These are phyloP conservation scores for Rhopalosiphum nymphaeae DNA, from an alignment of 2,888 invertebrate genomes.

Conservation along the genomic window DNA sequence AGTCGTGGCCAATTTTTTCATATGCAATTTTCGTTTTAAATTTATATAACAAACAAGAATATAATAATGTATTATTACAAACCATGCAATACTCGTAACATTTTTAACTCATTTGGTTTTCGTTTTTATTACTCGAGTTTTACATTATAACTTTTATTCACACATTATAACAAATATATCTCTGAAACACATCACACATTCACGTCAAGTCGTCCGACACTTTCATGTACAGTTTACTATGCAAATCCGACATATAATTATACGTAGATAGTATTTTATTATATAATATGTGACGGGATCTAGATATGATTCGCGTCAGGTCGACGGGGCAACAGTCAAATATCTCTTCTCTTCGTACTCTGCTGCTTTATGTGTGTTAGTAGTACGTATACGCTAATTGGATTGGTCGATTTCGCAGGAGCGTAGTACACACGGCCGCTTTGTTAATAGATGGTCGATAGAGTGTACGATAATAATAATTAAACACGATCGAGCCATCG, in stretches of 20 bases:
- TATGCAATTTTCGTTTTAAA: background rate
- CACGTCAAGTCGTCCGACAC: background rate
- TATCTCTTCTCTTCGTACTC: background rate
- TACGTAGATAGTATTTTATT: background rate
- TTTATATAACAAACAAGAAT: background rate
- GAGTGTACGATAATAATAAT: background rate
- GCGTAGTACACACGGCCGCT: background rate
- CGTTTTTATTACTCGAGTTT: no score
- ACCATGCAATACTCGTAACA: no score
- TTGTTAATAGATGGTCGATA: background rate
- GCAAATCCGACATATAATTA: background rate
- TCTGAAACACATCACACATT: no score
- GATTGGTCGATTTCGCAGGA: background rate
- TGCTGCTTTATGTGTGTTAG: background rate
- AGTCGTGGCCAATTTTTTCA: background rate
- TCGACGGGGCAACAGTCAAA: background rate
- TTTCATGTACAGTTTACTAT: background rate
- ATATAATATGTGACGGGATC: background rate
- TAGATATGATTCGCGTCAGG: background rate
- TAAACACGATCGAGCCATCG: background rate
- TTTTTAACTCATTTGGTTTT: no score
- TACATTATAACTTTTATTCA: no score
- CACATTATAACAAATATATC: no score
- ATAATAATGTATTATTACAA: no score
- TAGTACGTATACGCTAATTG: background rate